Percentiles rank a stretch among this genome's conserved stretches.
Evolutionary conservation across 2,797 vertebrate genomes (phyloP).

Genomic region (Rhinophrynus dorsalis): DNA sequence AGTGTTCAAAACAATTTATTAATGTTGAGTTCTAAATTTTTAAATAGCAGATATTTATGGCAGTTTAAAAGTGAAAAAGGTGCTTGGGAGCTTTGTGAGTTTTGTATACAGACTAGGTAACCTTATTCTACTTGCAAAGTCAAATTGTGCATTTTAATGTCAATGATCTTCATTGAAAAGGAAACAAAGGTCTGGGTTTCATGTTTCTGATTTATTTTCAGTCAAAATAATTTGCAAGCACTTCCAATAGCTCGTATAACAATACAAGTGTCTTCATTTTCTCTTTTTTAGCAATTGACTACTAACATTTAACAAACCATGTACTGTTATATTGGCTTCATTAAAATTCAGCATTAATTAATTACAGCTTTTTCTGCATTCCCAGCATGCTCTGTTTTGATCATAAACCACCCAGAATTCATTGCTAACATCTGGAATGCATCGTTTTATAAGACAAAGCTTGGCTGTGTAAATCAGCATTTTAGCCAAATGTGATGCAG

Average conservation of each 20-base stretch:
- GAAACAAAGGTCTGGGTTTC: conserved; percentile 15
- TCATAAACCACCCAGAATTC: conserved; percentile 50
- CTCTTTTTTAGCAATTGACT: conserved; percentile 16
- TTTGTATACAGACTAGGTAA: not conserved
- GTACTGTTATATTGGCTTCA: conserved; percentile 19
- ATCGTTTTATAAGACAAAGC: conserved; percentile 13
- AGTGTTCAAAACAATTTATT: not conserved
- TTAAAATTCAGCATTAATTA: conserved; percentile 37
- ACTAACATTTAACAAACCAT: conserved; percentile 11
- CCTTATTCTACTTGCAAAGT: conserved; percentile 8
- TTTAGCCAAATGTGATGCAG: too few species aligned
- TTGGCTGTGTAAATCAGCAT: not conserved
- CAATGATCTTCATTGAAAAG: conserved; percentile 20
- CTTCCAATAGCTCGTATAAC: conserved; percentile 26
- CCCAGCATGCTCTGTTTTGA: conserved; percentile 42
- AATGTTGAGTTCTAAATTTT: not conserved
- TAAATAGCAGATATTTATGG: too few species aligned
- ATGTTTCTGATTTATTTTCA: conserved; percentile 25
- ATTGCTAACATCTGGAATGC: conserved; percentile 41
- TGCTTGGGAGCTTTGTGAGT: not conserved
- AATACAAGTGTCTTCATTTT: conserved; percentile 22
- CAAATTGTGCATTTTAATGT: conserved; percentile 22
- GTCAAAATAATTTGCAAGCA: conserved; percentile 7
- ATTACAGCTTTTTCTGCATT: conserved; percentile 44
- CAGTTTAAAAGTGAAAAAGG: too few species aligned